phyloP scores from a whole-genome alignment of 2,888 invertebrate genomes.

The Gari tellinella region DNA sequence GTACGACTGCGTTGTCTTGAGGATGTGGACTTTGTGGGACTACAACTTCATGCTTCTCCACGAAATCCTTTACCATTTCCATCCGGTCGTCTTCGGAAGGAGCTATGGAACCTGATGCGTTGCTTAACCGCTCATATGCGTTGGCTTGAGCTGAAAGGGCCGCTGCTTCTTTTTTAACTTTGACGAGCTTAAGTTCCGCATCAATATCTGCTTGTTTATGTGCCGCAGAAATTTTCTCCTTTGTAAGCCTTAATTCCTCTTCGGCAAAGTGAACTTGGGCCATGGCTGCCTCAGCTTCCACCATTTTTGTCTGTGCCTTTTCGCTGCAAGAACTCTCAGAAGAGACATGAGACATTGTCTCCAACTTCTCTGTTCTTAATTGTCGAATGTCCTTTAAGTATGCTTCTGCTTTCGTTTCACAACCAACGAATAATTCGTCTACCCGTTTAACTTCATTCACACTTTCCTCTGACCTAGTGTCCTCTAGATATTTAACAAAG shows the following conservation, averaged over 20 bases:
- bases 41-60: background rate
- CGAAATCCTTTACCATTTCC: background rate
- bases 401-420: slow-evolving; percentile 1
- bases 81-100: background rate
- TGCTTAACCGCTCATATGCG: background rate
- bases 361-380: background rate
- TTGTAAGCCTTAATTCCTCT: background rate
- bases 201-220: slow-evolving; percentile 3
- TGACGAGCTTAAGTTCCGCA: background rate
- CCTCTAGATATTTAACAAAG: slow-evolving; percentile 4
- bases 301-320: background rate
- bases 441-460: background rate
- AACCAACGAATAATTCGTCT: background rate
- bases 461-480: background rate
- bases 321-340: background rate
- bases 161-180: background rate
- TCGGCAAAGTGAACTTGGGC: background rate
- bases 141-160: background rate
- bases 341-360: background rate
- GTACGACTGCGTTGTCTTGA: background rate
- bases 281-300: slow-evolving; percentile 2
- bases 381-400: background rate
- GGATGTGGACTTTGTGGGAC: background rate
- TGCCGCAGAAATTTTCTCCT: slow-evolving; percentile 3
- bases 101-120: background rate